Evolutionary conservation across 2,888 invertebrate species (phyloP).

Genomic region (Nephrotoma appendiculata): DNA sequence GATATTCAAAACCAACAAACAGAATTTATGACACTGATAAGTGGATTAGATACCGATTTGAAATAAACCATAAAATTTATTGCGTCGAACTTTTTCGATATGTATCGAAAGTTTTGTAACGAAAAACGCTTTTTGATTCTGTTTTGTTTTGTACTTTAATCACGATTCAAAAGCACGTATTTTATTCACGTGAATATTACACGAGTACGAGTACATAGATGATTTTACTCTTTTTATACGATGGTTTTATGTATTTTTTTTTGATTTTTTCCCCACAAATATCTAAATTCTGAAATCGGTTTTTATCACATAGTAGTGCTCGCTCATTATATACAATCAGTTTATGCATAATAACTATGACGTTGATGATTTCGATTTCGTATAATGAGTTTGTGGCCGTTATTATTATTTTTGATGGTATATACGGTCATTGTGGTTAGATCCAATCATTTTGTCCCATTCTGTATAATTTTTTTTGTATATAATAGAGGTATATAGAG

Average conservation of each 20-base stretch:
- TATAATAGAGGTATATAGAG: too few species aligned
- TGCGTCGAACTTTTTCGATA: background rate
- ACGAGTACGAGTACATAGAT: background rate
- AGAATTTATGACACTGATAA: background rate
- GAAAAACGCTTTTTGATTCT: background rate
- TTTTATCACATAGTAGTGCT: too few species aligned
- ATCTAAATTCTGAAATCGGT: too few species aligned
- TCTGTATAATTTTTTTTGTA: too few species aligned
- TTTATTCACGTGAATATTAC: background rate
- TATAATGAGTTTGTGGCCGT: too few species aligned
- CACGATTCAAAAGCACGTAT: background rate
- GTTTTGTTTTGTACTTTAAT: background rate
- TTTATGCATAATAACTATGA: too few species aligned
- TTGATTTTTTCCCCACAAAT: background rate
- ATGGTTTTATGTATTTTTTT: background rate
- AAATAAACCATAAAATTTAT: background rate
- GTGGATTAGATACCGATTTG: background rate
- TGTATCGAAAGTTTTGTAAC: background rate
- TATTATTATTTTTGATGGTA: too few species aligned
- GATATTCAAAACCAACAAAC: background rate
- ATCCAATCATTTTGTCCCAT: too few species aligned
- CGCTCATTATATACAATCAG: too few species aligned
- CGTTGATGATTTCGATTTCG: too few species aligned
- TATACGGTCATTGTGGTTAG: too few species aligned
- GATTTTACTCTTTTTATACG: background rate